Evolutionary conservation across 2,888 invertebrate species (phyloP), one percentile per base, ranked within the genome.

Genomic region (Nasonovia ribisnigri): DNA sequence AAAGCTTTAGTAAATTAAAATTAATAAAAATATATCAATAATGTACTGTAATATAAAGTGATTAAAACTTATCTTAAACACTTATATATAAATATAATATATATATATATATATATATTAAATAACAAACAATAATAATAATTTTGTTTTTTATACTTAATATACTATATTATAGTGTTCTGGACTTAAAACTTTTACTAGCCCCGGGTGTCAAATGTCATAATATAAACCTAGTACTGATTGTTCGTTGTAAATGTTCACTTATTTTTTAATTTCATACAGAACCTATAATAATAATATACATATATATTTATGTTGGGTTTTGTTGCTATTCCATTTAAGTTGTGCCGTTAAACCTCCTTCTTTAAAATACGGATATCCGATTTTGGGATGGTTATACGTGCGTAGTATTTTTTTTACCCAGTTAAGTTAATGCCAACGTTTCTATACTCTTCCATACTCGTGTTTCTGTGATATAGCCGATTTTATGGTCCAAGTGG

Each of bases 401-500:
- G 36, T 48, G 51, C 8, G 36, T 42, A 16, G 60, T 90, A 48
- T 48, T 90, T 77, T 77, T 90, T 77, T 42, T 51, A 67, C 46
- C 46, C 90, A 77, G 36, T 48, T 48, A 90, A 77, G 77, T 77
- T 42, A 42, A 84, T 36, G 36, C 16, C 24, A 48, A 90, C 48
- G 77, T 77, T 77, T 51, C 48, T n/a, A 77, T 51, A 77, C 67
- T 48, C 5, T n/a, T 48, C 26, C 29, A 48, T 48, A 10, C 26
- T 11, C n/a, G 77, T 36, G 20, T 77, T 36, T 77, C 36, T 43
- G 16, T 57, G 43, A 57, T 43, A 57, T 89, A 57, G 29, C 77
- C 77, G 90, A 90, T 77, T 90, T 90, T 90, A 90, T 77, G 90
- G 77, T 51, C 48, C 77, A 46, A 51, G 26, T 26, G 77, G 11